These are phyloP conservation scores for Lophius americanus DNA, from an alignment of 2,797 vertebrate genomes.

Conservation along the genomic window DNA sequence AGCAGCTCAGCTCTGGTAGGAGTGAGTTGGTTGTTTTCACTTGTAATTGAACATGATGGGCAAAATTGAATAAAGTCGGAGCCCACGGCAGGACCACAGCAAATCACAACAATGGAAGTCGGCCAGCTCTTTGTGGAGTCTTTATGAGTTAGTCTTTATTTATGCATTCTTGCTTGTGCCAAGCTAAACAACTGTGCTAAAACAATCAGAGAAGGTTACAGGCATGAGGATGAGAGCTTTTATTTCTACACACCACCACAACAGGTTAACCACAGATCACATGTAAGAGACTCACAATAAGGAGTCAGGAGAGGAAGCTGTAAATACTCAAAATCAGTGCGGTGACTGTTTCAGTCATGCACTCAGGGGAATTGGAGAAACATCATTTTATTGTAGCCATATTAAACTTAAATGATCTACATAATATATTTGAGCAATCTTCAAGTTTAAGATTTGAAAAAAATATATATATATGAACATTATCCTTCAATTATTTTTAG, in stretches of 20 bases:
- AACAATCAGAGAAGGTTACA: slow-evolving; percentile 14
- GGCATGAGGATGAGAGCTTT: slow-evolving; percentile 16
- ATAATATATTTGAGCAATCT: neutral
- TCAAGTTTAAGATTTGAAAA: neutral
- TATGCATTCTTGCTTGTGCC: slow-evolving; percentile 69
- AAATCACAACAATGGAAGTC: slow-evolving; percentile 80
- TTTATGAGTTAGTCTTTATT: slow-evolving; percentile 81
- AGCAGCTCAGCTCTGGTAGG: slow-evolving; percentile 26
- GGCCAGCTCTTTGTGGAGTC: slow-evolving; percentile 66
- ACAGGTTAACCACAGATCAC: slow-evolving; percentile 37
- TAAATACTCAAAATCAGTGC: slow-evolving; percentile 13
- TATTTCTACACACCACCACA: slow-evolving; percentile 16
- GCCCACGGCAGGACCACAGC: slow-evolving; percentile 72
- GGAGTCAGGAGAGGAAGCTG: neutral
- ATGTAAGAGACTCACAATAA: slow-evolving; percentile 14
- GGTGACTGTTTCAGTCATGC: neutral
- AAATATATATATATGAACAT: neutral
- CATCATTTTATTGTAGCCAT: neutral
- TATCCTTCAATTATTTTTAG: neutral
- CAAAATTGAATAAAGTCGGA: slow-evolving; percentile 79
- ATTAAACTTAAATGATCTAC: neutral
- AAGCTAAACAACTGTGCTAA: slow-evolving; percentile 50
- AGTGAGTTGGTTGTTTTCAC: slow-evolving; percentile 67
- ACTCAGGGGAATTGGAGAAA: neutral
- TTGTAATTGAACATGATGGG: slow-evolving; percentile 84